Evolutionary conservation across 1,140 invertebrate genomes (phyloP).

Genomic region (Arctopsyche grandis): DNA sequence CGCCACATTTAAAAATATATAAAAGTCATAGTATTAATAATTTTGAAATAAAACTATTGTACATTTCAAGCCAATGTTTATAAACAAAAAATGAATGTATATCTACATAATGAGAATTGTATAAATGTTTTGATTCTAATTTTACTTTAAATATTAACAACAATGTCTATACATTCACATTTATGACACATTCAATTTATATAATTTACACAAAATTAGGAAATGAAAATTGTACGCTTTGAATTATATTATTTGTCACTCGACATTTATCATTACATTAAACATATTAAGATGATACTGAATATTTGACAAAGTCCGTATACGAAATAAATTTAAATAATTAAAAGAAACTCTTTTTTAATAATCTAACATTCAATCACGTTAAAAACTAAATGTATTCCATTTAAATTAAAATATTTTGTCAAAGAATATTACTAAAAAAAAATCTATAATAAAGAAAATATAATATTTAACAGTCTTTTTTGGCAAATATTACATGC

Average conservation of each 20-base stretch:
- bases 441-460: slow-evolving; percentile 40
- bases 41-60: too few species aligned
- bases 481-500: slow-evolving; percentile 52
- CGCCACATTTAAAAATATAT: too few species aligned
- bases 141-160: not conserved
- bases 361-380: not conserved
- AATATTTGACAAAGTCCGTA: not conserved
- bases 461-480: slow-evolving; percentile 54
- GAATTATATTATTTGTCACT: too few species aligned
- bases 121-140: not conserved
- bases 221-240: not conserved
- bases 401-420: slow-evolving; percentile 27
- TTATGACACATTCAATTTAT: not conserved
- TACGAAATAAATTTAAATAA: not conserved
- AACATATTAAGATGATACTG: too few species aligned
- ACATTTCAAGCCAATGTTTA: too few species aligned
- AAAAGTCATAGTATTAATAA: too few species aligned
- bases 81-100: not conserved
- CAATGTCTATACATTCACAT: not conserved
- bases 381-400: not conserved
- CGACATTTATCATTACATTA: too few species aligned
- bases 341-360: not conserved
- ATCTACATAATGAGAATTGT: too few species aligned
- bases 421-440: slow-evolving; percentile 23
- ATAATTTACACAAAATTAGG: not conserved